Evolutionary conservation across 2,888 invertebrate species (phyloP).

Genomic region (Coenonympha arcania): DNA sequence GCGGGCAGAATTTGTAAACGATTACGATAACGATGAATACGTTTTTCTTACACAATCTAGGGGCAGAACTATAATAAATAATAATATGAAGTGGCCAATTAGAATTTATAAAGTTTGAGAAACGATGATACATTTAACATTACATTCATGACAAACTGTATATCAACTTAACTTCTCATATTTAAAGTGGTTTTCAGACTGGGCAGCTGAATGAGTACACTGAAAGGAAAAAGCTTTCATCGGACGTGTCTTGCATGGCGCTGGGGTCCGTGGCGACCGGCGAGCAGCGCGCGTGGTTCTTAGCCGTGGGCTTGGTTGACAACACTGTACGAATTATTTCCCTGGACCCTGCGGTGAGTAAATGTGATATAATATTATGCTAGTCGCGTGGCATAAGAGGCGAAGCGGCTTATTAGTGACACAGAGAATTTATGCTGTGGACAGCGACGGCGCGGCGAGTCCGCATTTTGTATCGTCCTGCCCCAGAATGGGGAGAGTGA

Average conservation of each 20-base stretch:
- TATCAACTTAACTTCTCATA: not conserved
- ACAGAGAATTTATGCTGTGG: no score
- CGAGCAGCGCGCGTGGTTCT: conserved; percentile 94
- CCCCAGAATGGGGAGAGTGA: no score
- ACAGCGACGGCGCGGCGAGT: no score
- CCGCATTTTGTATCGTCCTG: no score
- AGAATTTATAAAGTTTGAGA: not conserved
- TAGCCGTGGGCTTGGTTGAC: conserved; percentile 96
- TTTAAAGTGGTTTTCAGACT: conserved; percentile 76
- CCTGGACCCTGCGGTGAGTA: conserved; percentile 88
- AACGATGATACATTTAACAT: not conserved
- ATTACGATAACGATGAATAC: no score
- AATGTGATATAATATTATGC: no score
- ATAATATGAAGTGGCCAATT: no score
- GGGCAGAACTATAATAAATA: no score
- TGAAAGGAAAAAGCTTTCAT: conserved; percentile 95
- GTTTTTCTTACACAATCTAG: no score
- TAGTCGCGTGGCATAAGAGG: no score
- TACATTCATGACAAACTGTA: not conserved
- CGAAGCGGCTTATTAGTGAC: no score
- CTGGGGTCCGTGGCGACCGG: conserved; percentile 95
- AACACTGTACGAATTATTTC: conserved; percentile 98
- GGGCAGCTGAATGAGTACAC: conserved; percentile 99
- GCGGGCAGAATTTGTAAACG: no score
- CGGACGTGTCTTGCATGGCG: conserved; percentile 99